Conservation (phyloP, 2,797 vertebrate species). For the Bovichtus diacanthus region DNA sequence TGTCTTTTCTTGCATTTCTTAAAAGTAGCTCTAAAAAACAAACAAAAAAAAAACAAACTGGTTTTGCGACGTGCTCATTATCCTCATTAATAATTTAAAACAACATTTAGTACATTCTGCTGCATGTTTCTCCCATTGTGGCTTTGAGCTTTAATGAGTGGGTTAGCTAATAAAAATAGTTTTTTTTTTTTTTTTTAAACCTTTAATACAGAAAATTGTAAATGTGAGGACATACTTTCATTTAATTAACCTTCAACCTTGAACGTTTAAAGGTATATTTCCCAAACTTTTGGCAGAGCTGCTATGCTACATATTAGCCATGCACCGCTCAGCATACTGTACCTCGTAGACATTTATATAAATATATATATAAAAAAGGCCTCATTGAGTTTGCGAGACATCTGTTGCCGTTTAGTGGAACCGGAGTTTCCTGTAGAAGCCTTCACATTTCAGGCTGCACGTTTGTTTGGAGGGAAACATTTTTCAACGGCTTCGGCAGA, state of each 20-base stretch:
- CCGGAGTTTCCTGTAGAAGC: not conserved
- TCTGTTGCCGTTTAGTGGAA: not conserved
- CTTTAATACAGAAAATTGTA: not conserved
- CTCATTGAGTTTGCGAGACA: slow-evolving; percentile 22
- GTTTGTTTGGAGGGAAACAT: slow-evolving; percentile 17
- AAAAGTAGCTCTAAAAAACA: not conserved
- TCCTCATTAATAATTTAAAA: too few species aligned
- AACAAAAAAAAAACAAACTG: too few species aligned
- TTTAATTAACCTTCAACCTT: not conserved
- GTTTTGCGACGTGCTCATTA: too few species aligned
- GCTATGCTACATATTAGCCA: too few species aligned
- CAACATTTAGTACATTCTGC: too few species aligned
- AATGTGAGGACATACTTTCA: not conserved
- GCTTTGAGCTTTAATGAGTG: not conserved
- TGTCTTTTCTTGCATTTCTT: not conserved
- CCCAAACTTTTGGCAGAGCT: not conserved
- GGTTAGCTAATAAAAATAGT: too few species aligned
- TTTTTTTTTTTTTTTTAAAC: too few species aligned
- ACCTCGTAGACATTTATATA: not conserved
- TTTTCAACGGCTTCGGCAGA: slow-evolving; percentile 20
- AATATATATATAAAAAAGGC: too few species aligned
- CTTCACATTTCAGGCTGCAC: not conserved
- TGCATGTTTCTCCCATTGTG: not conserved
- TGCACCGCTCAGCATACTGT: not conserved
- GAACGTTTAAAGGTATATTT: not conserved